Evolutionary conservation across 2,113 vertebrate species (phyloP).

Genomic region (Malurus elegans): DNA sequence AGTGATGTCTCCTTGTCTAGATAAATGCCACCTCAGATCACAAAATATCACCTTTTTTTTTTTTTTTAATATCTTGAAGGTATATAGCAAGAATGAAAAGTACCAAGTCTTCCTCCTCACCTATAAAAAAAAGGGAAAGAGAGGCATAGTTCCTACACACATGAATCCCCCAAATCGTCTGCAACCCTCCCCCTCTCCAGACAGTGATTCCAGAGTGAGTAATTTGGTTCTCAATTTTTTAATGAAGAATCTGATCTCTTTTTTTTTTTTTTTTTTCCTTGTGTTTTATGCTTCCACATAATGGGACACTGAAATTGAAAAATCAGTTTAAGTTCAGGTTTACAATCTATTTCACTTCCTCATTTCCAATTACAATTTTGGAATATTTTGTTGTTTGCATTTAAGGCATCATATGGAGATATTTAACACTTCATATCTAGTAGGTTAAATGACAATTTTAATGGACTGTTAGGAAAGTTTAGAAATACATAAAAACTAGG

Average conservation of each 20-base stretch:
- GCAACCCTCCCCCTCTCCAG: neutral
- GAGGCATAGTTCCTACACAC: neutral
- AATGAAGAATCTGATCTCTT: slow-evolving; percentile 24
- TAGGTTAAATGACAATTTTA: neutral
- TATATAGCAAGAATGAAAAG: neutral
- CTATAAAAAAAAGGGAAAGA: neutral
- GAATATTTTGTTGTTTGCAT: slow-evolving; percentile 27
- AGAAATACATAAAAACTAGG: neutral
- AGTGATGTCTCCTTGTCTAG: neutral
- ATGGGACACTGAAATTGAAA: slow-evolving; percentile 30
- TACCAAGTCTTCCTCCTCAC: neutral
- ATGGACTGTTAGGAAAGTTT: neutral
- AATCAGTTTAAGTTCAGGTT: slow-evolving; percentile 21
- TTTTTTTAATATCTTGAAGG: neutral
- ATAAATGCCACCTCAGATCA: neutral
- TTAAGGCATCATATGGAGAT: neutral
- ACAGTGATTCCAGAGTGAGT: neutral
- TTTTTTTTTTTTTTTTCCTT: neutral
- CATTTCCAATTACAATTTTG: slow-evolving; percentile 18
- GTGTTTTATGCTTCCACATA: slow-evolving; percentile 6
- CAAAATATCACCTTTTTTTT: neutral
- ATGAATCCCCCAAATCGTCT: neutral
- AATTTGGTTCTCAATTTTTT: neutral
- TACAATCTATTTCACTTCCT: slow-evolving; percentile 39
- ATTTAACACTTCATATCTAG: neutral